phyloP scores from a whole-genome alignment of 2,888 invertebrate species.

The Petrophora chlorosata region DNA sequence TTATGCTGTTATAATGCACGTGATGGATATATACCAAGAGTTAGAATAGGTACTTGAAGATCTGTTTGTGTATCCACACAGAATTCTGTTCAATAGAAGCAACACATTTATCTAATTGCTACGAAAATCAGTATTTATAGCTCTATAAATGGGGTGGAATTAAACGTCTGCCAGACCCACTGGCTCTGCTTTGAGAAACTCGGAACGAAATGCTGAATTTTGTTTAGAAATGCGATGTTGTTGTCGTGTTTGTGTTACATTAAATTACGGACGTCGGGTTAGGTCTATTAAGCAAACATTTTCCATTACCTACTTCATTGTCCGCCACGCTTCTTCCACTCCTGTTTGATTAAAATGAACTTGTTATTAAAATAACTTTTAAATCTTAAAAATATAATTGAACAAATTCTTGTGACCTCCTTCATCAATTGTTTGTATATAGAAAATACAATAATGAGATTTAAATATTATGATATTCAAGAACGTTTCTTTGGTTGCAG shows the following conservation, averaged over 20 bases:
- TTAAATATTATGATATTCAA: no score
- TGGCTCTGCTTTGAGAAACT: constrained; percentile 39
- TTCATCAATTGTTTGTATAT: not conserved
- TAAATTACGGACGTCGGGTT: constrained; percentile 63
- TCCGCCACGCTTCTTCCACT: constrained; percentile 47
- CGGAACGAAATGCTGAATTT: constrained; percentile 52
- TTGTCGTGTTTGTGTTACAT: constrained; percentile 68
- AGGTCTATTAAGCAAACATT: constrained; percentile 64
- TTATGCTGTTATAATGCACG: no score
- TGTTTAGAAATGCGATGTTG: constrained; percentile 59
- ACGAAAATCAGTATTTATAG: constrained; percentile 42
- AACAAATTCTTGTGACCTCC: no score
- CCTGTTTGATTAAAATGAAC: no score
- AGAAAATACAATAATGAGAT: no score
- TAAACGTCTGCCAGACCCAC: constrained; percentile 35
- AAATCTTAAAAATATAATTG: no score
- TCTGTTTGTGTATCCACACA: no score
- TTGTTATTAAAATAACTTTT: no score
- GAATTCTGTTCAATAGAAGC: constrained; percentile 29
- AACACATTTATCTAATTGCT: constrained; percentile 43
- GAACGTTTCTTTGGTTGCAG: constrained; percentile 50
- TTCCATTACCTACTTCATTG: constrained; percentile 58
- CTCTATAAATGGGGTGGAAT: constrained; percentile 41
- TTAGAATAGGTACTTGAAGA: no score
- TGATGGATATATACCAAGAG: no score